Evolutionary conservation across 2,113 vertebrate genomes (phyloP), one percentile per base, ranked within the genome.

Genomic region (Leptobrachium leishanense): DNA sequence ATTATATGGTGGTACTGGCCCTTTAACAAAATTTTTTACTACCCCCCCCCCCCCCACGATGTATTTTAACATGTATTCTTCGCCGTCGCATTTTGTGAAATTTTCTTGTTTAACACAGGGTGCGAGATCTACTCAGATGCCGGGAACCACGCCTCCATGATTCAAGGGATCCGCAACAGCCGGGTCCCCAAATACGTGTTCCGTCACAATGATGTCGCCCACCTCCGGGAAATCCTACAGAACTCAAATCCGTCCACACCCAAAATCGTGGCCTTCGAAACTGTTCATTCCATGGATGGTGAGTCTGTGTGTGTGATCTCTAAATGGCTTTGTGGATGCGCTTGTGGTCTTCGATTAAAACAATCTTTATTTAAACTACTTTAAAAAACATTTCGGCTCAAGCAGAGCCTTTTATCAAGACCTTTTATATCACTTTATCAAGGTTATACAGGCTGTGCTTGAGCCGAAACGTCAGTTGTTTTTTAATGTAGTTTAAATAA

Each of bases 241-340:
- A 94, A 93, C 20, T 95, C 95, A 0, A 91, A 98, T 73, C 94
- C 95, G 0, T 84, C 89, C 0, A 91, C 91, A 76, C 98, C 98
- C 1, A 99, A 98, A 88, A 98, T 99, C 0, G 97, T 99, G 43
- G 98, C 97, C 1, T 98, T 99, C 84, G 98, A 99, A 87, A 99
- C 98, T 0, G 97, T 99, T 68, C 98, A 99, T 84, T 99, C 98
- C 2, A 99, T 99, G 98, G 97, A 99, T 83, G 97, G 98, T 98
- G 68, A 92, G 95, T 40, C 13, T 13, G n/a, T 39, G n/a, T 13
- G 2, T 39, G 3, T 65, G 20, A 39, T 40, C 9, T 20, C 20
- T 40, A 8, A 2, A 2, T 6, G 2, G 20, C 2, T 65, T 39
- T 5, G 8, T 50, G 46, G 8, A 50, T 5, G 8, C 6, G 6